These are phyloP conservation scores for Megalurothrips usitatus DNA, from an alignment of 2,888 invertebrate genomes.

Conservation along the genomic window DNA sequence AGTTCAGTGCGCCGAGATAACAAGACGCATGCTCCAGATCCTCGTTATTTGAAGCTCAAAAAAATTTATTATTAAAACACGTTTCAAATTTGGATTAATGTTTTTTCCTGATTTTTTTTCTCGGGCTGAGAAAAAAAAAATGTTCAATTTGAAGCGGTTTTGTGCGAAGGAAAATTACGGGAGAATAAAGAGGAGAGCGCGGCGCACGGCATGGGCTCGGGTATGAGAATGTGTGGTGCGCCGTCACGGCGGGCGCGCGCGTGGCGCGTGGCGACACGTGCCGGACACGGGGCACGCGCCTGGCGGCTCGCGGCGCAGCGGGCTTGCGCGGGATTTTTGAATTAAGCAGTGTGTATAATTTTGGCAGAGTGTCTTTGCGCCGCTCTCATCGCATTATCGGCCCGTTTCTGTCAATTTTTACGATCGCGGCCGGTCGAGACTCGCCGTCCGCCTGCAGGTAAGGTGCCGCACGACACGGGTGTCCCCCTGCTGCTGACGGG, in stretches of 20 bases:
- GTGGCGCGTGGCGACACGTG: neutral
- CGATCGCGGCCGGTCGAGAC: neutral
- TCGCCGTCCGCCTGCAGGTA: neutral
- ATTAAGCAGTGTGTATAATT: too few species aligned
- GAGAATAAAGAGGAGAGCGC: neutral
- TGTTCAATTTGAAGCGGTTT: too few species aligned
- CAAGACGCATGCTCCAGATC: too few species aligned
- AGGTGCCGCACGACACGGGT: neutral
- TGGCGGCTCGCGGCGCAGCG: neutral
- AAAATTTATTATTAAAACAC: too few species aligned
- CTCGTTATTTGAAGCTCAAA: too few species aligned
- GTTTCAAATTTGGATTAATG: too few species aligned
- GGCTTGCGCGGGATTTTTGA: too few species aligned
- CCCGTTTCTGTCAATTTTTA: neutral
- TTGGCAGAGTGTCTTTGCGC: too few species aligned
- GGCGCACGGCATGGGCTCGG: neutral
- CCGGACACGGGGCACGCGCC: neutral
- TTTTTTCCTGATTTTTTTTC: too few species aligned
- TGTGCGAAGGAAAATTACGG: too few species aligned
- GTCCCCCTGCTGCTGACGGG: neutral
- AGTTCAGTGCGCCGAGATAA: too few species aligned
- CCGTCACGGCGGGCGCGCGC: neutral
- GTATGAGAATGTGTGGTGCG: neutral
- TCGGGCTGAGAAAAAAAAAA: too few species aligned
- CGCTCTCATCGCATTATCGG: neutral